A percentile compares a stretch with the other conserved stretches of the same genome.
phyloP scores from a whole-genome alignment of 2,113 vertebrate species.

The Callospermophilus lateralis region DNA sequence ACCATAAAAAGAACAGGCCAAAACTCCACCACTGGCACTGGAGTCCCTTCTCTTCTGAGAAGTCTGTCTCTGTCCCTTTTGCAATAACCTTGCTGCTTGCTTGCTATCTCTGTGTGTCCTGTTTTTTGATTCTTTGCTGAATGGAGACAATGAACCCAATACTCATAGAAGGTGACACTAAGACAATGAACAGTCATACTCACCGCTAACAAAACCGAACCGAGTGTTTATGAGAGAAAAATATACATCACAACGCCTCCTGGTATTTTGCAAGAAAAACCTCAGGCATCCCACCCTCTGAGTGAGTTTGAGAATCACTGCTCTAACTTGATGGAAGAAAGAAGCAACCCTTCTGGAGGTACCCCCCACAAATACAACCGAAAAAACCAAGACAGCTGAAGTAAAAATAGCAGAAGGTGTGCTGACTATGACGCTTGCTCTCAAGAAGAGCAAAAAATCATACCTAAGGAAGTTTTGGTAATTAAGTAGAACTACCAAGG shows the following conservation, averaged over 20 bases:
- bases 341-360: not conserved
- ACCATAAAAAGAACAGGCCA: too few relatives aligned
- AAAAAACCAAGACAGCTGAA: not conserved
- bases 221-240: not conserved
- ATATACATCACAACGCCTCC: not conserved
- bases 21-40: too few relatives aligned
- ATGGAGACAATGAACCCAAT: too few relatives aligned
- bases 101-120: too few relatives aligned
- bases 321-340: not conserved
- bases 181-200: not conserved
- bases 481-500: not conserved
- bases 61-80: too few relatives aligned
- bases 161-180: too few relatives aligned
- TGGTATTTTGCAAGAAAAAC: not conserved
- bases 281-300: not conserved
- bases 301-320: not conserved
- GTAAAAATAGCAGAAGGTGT: not conserved
- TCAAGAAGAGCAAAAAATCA: not conserved
- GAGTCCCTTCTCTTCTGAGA: too few relatives aligned
- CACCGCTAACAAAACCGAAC: not conserved
- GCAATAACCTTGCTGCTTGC: too few relatives aligned
- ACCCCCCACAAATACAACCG: not conserved
- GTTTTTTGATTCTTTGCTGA: too few relatives aligned
- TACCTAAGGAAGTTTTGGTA: not conserved
- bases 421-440: rapidly evolving